Conservation (phyloP, 2,888 invertebrate genomes). For the Panopea generosa region DNA sequence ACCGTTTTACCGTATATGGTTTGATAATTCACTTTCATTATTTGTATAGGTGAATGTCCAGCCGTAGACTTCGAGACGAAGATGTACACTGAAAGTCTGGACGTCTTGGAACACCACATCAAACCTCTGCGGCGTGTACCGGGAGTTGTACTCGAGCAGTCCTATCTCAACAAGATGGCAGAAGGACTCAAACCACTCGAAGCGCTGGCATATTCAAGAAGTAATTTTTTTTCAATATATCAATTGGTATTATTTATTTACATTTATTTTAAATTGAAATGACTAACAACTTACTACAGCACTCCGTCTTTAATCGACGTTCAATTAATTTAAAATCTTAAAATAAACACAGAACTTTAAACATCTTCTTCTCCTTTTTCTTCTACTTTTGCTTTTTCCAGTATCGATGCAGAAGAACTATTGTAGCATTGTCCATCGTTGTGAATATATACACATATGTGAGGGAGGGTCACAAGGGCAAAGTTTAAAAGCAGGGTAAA, state of each 20-base stretch:
- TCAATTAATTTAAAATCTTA: no score
- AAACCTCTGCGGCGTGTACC: constrained; percentile 81
- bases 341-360: no score
- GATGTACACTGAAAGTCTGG: constrained; percentile 82
- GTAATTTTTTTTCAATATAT: constrained; percentile 67
- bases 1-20: no score
- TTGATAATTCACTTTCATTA: no score
- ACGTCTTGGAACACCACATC: constrained; percentile 82
- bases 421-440: no score
- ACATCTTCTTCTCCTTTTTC: no score
- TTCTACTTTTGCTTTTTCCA: no score
- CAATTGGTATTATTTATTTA: neutral
- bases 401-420: no score
- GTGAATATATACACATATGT: no score
- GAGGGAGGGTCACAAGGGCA: no score
- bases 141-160: constrained; percentile 83
- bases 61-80: constrained; percentile 84
- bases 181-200: constrained; percentile 82
- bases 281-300: neutral
- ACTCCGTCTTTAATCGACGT: neutral
- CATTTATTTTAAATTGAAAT: neutral
- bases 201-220: constrained; percentile 69
- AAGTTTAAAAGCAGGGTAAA: no score
- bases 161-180: constrained; percentile 83
- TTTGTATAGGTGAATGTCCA: constrained; percentile 82